phyloP scores from a whole-genome alignment of 2,888 invertebrate species.

The Coenonympha arcania region DNA sequence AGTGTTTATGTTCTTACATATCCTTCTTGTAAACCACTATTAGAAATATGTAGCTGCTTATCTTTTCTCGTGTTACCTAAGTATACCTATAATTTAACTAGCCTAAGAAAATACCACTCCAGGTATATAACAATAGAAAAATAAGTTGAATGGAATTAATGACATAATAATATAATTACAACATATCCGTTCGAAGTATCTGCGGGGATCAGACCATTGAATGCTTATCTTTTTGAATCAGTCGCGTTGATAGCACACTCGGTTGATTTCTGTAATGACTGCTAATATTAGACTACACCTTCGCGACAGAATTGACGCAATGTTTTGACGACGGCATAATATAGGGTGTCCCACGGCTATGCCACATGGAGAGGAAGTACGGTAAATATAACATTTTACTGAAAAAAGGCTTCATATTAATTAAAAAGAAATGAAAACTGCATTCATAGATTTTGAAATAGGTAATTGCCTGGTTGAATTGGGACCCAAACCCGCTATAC shows the following conservation, averaged over 20 bases:
- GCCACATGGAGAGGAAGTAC: too few species aligned
- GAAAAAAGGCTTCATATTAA: too few species aligned
- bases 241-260: constrained; percentile 44
- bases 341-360: not conserved
- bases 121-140: constrained; percentile 19
- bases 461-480: too few species aligned
- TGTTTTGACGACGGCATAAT: not conserved
- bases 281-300: constrained; percentile 26
- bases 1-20: too few species aligned
- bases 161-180: constrained; percentile 37
- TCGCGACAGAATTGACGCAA: not conserved
- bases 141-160: constrained; percentile 34
- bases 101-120: not conserved
- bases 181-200: constrained; percentile 22
- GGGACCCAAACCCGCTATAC: too few species aligned
- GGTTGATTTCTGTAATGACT: constrained; percentile 42
- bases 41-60: not conserved
- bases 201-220: constrained; percentile 23
- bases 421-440: too few species aligned
- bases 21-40: too few species aligned
- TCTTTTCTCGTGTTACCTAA: not conserved
- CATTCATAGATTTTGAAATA: too few species aligned
- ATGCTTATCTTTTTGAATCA: constrained; percentile 37
- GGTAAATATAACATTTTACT: too few species aligned
- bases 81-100: not conserved